These are phyloP conservation scores for Geothlypis trichas DNA, from an alignment of 2,113 vertebrate species.

Conservation along the genomic window DNA sequence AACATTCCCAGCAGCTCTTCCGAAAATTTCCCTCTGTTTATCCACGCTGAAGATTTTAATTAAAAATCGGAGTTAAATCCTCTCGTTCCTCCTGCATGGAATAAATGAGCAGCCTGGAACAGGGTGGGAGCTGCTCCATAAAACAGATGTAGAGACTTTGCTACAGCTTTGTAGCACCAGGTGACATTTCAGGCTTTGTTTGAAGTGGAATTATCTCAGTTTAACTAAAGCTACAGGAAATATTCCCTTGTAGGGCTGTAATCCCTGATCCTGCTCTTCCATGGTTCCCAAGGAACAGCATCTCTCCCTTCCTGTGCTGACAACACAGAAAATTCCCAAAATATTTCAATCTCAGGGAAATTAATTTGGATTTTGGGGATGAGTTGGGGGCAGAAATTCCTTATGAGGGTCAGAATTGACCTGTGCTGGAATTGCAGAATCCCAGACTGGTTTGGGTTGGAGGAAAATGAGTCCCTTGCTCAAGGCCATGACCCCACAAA, in stretches of 20 bases:
- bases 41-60: background rate
- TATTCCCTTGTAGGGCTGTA: background rate
- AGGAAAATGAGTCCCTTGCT: background rate
- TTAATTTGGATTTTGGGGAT: background rate
- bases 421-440: background rate
- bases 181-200: background rate
- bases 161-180: background rate
- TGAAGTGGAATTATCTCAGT: background rate
- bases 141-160: background rate
- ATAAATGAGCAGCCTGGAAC: background rate
- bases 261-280: background rate
- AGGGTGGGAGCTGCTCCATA: background rate
- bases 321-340: background rate
- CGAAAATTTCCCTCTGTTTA: background rate
- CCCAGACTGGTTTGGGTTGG: background rate
- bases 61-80: background rate
- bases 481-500: rapidly evolving
- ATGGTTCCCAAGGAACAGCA: background rate
- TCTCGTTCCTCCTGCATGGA: background rate
- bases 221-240: background rate
- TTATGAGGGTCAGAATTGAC: background rate
- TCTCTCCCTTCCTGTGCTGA: background rate
- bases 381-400: background rate
- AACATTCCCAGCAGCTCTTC: background rate
- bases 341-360: background rate